Base-by-base conservation (phyloP, 2,797 vertebrate genomes). In the Adrianichthys oophorus region DNA sequence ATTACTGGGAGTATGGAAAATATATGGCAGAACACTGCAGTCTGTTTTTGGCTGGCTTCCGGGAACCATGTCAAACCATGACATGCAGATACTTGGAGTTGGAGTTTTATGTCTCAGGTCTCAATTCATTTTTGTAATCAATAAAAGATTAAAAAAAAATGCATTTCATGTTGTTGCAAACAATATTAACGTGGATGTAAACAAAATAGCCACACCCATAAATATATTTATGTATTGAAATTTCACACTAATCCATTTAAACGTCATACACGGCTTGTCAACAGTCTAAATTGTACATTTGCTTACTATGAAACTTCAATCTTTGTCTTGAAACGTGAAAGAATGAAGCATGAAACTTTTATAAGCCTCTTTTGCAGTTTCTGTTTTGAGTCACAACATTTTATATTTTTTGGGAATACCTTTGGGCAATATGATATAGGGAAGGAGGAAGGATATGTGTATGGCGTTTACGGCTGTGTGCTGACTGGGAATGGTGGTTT, bases 391-490 rank as follows among this genome's bases (percentile, higher is more conserved):
- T 68, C 55, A 19, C 65, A 53, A 53, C n/a, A 43, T 73, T 79
- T 80, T 78, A 71, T 83, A 56, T 84, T 74, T 68, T 71, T 57
- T 15, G 56, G 66, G 64, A 70, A 72, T 17, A 76, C 80, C 78
- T 80, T 41, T 57, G 56, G 73, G 77, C 73, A 63, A 58, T 63
- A 59, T 65, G 76, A 66, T 70, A 41, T 61, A 67, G 62, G 68
- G 72, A 69, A 18, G 29, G 67, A 65, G 55, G 57, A 58, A 71
- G 59, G 52, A 74, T 3, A 21, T 62, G 67, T 62, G 53, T 65
- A 58, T 46, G 59, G 4, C 41, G 53, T 71, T 52, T 59, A 62
- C 13, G 56, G 12, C 15, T 19, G 51, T 45, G 48, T 44, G 21
- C 62, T 49, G 49, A 57, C 32, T 55, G 53, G 21, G 3, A 14